These are phyloP conservation scores for Peromyscus polionotus DNA, from an alignment of 2,113 vertebrate species.

Conservation along the genomic window DNA sequence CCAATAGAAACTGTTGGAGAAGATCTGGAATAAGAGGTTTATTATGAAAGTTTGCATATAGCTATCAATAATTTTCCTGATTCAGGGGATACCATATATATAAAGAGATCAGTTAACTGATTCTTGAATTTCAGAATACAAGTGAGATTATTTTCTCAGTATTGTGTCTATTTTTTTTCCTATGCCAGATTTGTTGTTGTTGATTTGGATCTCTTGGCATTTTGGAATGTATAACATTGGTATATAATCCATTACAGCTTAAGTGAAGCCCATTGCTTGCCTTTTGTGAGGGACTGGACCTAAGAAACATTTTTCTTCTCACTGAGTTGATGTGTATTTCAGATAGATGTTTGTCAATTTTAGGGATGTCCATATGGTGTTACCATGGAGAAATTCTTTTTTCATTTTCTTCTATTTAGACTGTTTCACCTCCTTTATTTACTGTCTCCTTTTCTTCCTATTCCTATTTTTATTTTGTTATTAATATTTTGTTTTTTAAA, in stretches of 20 bases:
- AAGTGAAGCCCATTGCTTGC: constrained; percentile 1
- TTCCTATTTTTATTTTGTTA: neutral
- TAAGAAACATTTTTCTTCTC: constrained; percentile 21
- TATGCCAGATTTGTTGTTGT: neutral
- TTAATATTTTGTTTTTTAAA: neutral
- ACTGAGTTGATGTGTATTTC: constrained; percentile 41
- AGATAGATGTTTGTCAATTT: constrained; percentile 34
- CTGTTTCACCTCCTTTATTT: neutral
- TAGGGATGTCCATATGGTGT: neutral
- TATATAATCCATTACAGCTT: neutral
- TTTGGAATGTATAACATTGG: constrained; percentile 16
- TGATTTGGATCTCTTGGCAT: constrained; percentile 32
- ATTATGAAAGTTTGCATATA: neutral
- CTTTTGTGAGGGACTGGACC: neutral
- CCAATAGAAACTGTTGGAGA: neutral
- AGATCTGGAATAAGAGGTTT: neutral
- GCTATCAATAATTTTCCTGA: neutral
- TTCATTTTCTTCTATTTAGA: neutral
- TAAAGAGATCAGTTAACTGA: constrained; percentile 4
- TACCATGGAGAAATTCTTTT: constrained; percentile 35
- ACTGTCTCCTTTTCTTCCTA: neutral
- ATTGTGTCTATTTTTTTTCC: neutral
- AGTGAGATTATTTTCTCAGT: constrained; percentile 39
- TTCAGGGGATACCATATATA: neutral
- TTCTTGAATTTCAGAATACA: constrained; percentile 34